These are phyloP conservation scores for Andrena fulva DNA, from an alignment of 2,888 invertebrate genomes.

Conservation along the genomic window DNA sequence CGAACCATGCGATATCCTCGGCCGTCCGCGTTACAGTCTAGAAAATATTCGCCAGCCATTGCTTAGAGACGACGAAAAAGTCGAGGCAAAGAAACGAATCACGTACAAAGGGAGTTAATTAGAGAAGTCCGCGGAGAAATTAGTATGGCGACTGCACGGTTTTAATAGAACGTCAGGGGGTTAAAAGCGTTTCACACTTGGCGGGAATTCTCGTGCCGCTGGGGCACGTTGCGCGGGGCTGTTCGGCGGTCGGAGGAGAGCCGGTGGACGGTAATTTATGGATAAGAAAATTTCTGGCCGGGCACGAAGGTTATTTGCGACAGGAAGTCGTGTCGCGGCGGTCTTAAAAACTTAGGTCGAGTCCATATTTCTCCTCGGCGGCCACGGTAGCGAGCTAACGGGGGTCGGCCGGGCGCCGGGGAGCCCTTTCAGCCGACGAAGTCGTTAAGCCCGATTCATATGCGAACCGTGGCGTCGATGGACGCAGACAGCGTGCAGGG, in stretches of 20 bases:
- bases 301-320: slow-evolving; percentile 27
- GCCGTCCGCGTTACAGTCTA: background rate
- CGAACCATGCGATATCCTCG: background rate
- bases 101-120: slow-evolving; percentile 27
- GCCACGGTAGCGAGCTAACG: background rate
- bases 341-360: slow-evolving; percentile 37
- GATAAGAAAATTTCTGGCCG: slow-evolving; percentile 33
- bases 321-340: slow-evolving; percentile 9
- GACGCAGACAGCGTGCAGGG: background rate
- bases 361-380: slow-evolving; percentile 27
- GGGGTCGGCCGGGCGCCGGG: background rate
- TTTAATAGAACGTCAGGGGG: slow-evolving; percentile 24
- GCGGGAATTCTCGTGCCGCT: background rate
- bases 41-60: background rate
- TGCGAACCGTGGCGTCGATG: slow-evolving; percentile 43
- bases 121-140: slow-evolving; percentile 31
- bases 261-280: slow-evolving; percentile 30
- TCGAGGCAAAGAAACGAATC: too few species aligned
- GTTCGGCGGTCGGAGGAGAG: background rate
- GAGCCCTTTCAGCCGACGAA: slow-evolving; percentile 31
- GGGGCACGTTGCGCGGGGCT: background rate
- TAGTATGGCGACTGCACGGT: slow-evolving; percentile 15
- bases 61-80: background rate
- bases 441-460: slow-evolving; percentile 61
- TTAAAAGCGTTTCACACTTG: slow-evolving; percentile 6